A percentile compares a stretch with the other conserved stretches of the same genome.
Evolutionary conservation across 2,888 invertebrate species (phyloP).

Genomic region (Oscheius sp.): DNA sequence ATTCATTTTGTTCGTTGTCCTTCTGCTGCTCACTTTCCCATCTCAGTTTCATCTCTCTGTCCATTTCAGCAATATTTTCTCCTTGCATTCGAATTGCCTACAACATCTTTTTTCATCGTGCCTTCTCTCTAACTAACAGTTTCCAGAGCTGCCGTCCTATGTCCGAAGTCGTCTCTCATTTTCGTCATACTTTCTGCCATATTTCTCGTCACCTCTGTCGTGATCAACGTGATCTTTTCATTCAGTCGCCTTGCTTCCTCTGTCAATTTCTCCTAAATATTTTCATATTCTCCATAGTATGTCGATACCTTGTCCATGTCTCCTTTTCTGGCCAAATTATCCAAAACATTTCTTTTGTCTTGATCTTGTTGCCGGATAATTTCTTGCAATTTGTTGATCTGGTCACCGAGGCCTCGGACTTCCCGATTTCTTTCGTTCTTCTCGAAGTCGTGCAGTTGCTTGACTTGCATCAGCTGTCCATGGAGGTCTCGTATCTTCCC

Average conservation of each 20-base stretch:
- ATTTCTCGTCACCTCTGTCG: slow-evolving; percentile 64
- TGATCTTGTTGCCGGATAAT: slow-evolving; percentile 65
- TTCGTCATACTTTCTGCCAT: slow-evolving; percentile 62
- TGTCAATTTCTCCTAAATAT: slow-evolving; percentile 55
- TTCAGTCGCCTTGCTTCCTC: slow-evolving; percentile 68
- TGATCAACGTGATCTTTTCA: slow-evolving; percentile 67
- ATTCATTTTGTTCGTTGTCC: slow-evolving; percentile 57
- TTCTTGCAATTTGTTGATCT: slow-evolving; percentile 64
- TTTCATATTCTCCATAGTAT: background rate
- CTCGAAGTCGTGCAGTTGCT: slow-evolving; percentile 62
- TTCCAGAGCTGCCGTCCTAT: slow-evolving; percentile 48
- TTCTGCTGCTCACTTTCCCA: slow-evolving; percentile 53
- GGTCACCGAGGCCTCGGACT: slow-evolving; percentile 45
- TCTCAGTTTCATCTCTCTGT: slow-evolving; percentile 54
- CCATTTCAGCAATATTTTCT: slow-evolving; percentile 46
- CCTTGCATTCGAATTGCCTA: slow-evolving; percentile 16
- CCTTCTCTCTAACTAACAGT: slow-evolving; percentile 40
- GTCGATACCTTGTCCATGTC: slow-evolving; percentile 65
- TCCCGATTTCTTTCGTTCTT: slow-evolving; percentile 63
- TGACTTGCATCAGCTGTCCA: slow-evolving; percentile 64
- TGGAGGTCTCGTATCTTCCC: slow-evolving; percentile 67
- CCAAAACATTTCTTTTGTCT: slow-evolving; percentile 63
- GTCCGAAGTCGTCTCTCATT: slow-evolving; percentile 63
- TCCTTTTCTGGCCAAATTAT: slow-evolving; percentile 60
- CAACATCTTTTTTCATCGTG: background rate